Base-by-base conservation (phyloP, 2,888 invertebrate genomes). In the Notodonta dromedarius region DNA sequence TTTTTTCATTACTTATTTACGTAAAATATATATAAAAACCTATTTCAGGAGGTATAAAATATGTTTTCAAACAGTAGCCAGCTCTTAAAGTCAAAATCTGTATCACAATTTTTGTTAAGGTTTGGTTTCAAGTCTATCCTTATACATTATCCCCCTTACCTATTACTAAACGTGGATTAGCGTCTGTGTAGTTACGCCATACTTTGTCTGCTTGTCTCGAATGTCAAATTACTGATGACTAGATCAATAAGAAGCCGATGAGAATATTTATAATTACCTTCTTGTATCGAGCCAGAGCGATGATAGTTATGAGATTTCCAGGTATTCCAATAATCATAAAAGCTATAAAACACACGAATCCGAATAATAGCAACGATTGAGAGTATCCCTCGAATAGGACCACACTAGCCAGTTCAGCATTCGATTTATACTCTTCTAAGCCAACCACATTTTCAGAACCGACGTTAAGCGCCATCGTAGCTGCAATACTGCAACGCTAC, bases 341-440 rank as follows among this genome's bases (percentile, higher is more conserved):
- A 24, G 95, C 84, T 3, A 58, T 12, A 42, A 59, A 59, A 44
- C 65, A 69, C 39, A 95, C 94, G 35, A 96, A 96, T 0, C 97
- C 97, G 69, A 97, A 95, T 69, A 95, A 94, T 66, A 97, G 88
- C 72, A 97, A 85, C 57, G 94, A 94, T 57, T 95, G 94, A 12
- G 97, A 96, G 79, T 97, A 97, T 63, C 95, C 96, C 71, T 93
- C 93, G 87, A 97, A 97, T 55, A 97, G 93, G 58, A 94, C 92
- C 62, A 94, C 91, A 0, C 83, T 83, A 1, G 93, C 92, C 75
- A 94, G 69, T 55, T 90, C 91, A 58, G 88, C 89, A 68, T 92
- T 92, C 4, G 91, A 86, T 55, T 74, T 79, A 74, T 90, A 91
- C 54, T 89, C 87, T 54, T 87, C 84, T 65, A 88, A 58, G 57